phyloP scores from a whole-genome alignment of 2,113 vertebrate genomes.

The Chaetura pelagica region DNA sequence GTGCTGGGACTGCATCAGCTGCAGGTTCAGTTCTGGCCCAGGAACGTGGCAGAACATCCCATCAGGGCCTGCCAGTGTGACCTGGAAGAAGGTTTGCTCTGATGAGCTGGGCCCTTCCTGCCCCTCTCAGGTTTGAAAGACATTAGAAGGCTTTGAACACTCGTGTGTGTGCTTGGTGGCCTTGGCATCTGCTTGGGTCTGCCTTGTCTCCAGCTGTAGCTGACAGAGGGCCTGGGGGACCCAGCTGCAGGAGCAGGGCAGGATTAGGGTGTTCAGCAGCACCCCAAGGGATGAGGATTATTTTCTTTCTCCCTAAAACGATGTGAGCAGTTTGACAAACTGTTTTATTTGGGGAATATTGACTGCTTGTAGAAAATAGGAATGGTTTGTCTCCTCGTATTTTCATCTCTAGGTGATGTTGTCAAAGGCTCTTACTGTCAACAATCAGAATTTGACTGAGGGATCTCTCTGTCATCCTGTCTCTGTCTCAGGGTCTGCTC shows the following conservation, averaged over 20 bases:
- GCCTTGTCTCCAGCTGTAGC: neutral
- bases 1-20: neutral
- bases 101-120: neutral
- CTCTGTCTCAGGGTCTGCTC: constrained; percentile 84
- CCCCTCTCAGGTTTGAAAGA: neutral
- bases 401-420: neutral
- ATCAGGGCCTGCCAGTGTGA: neutral
- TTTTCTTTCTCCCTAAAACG: neutral
- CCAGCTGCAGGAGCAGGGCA: neutral
- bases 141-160: neutral
- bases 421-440: neutral
- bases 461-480: neutral
- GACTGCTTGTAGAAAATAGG: neutral
- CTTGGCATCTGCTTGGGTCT: neutral
- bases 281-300: rapidly evolving
- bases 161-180: neutral
- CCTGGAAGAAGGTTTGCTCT: neutral
- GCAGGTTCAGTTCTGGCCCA: no score
- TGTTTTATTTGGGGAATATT: neutral
- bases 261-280: neutral
- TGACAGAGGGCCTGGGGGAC: neutral
- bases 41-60: neutral
- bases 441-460: neutral
- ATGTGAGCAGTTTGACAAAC: neutral
- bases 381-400: neutral